phyloP scores from a whole-genome alignment of 2,797 vertebrate species.

The Eurystomus glaucurus region DNA sequence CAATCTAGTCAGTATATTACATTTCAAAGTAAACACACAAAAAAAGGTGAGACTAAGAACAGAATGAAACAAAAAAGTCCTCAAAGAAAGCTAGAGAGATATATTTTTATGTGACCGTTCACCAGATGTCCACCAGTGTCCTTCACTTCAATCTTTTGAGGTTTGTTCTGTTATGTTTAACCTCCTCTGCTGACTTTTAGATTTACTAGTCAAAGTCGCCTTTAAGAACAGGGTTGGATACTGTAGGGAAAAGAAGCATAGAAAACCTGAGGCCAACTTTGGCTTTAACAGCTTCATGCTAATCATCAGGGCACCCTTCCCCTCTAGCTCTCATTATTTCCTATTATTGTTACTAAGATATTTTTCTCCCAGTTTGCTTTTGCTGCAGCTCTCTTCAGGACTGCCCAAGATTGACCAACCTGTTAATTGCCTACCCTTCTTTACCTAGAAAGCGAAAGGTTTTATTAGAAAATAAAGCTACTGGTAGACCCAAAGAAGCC shows the following conservation, averaged over 20 bases:
- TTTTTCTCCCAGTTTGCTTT: too few relatives aligned
- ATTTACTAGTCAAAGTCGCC: neutral
- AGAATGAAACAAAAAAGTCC: neutral
- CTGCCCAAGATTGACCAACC: neutral
- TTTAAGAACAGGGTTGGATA: neutral
- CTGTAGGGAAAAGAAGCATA: neutral
- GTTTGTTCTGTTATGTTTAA: neutral
- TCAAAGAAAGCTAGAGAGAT: neutral
- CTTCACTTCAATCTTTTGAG: neutral
- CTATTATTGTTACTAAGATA: fast-evolving
- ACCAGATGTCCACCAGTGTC: neutral
- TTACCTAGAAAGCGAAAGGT: neutral
- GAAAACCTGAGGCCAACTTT: neutral
- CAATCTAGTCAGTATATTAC: neutral
- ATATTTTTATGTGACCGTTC: neutral
- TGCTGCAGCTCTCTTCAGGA: too few relatives aligned
- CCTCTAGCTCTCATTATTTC: neutral
- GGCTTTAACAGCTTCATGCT: neutral
- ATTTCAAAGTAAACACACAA: neutral
- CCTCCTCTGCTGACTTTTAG: neutral
- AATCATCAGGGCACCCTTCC: neutral
- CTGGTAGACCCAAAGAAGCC: neutral
- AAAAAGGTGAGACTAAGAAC: neutral
- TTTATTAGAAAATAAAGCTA: neutral
- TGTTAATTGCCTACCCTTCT: neutral